These are phyloP conservation scores for Bufo bufo DNA, from an alignment of 2,113 vertebrate genomes.

Conservation along the genomic window DNA sequence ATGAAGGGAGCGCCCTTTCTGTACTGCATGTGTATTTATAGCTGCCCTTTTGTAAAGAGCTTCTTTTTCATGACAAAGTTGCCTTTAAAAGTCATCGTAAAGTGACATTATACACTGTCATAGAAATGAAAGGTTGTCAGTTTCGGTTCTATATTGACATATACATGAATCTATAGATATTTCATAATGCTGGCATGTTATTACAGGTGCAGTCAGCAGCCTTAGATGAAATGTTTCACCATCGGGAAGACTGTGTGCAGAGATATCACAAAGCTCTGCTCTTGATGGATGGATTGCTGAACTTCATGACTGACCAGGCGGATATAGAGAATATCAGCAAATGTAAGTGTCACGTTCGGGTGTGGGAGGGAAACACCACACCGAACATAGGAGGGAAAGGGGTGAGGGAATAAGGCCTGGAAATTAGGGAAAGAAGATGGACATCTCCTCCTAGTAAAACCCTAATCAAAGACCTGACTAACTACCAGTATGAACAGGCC, in stretches of 20 bases:
- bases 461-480: no score
- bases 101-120: background rate
- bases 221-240: slow-evolving; percentile 94
- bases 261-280: slow-evolving; percentile 91
- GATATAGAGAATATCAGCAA: slow-evolving; percentile 85
- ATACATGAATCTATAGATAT: background rate
- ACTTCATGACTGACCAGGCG: slow-evolving; percentile 78
- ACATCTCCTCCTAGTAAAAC: no score
- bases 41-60: background rate
- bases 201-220: slow-evolving; percentile 88
- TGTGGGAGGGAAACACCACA: no score
- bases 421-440: no score
- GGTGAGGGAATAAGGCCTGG: no score
- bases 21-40: no score
- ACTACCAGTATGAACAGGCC: no score
- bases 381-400: no score
- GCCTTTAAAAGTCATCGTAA: background rate
- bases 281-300: slow-evolving; percentile 89
- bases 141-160: background rate
- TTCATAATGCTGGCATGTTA: background rate
- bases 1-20: background rate
- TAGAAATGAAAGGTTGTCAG: background rate
- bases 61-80: background rate
- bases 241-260: slow-evolving; percentile 79
- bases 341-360: slow-evolving; percentile 69